phyloP scores from a whole-genome alignment of 2,113 vertebrate species.

The Podilymbus podiceps region DNA sequence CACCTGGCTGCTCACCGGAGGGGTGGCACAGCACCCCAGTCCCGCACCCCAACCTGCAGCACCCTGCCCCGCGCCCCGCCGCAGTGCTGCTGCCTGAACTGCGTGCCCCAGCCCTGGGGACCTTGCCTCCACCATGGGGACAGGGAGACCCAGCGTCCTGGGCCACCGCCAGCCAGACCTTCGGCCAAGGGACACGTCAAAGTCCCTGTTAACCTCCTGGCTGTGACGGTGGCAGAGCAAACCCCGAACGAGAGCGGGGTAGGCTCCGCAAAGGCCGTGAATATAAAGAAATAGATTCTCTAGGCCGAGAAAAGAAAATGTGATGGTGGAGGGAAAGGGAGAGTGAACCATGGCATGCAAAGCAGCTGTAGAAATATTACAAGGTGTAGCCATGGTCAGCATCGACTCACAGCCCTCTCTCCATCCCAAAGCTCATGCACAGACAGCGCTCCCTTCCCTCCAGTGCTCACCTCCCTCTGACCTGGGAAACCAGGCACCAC shows the following conservation, averaged over 20 bases:
- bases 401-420: not conserved
- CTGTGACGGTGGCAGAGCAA: accelerated
- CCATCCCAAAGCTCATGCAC: not conserved
- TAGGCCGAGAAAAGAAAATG: not conserved
- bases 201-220: not conserved
- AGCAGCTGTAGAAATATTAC: not conserved
- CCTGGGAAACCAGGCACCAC: not conserved
- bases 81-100: not conserved
- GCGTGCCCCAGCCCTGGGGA: accelerated
- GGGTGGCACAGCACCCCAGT: not conserved
- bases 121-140: accelerated
- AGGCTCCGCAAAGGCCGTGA: not conserved
- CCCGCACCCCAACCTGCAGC: not conserved
- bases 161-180: not conserved
- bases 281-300: not conserved
- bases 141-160: not conserved
- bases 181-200: accelerated
- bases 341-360: not conserved
- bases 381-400: not conserved
- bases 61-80: not conserved
- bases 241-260: accelerated
- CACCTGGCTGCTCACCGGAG: not conserved
- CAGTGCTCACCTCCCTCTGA: not conserved
- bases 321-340: not conserved
- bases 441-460: not conserved